Evolutionary conservation across 2,888 invertebrate species (phyloP).

Genomic region (Junonia oenone): DNA sequence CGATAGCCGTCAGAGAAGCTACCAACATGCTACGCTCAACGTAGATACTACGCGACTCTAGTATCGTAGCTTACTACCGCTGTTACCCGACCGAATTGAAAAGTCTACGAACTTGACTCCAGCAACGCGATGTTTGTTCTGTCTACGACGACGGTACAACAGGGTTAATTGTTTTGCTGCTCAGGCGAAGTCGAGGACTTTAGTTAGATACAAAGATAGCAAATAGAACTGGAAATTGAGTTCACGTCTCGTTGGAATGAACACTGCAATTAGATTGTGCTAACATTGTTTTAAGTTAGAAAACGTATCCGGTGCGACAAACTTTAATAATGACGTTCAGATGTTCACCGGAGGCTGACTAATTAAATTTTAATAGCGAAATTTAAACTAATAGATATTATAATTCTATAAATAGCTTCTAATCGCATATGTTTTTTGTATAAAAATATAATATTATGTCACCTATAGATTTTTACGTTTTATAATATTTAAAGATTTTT

Average conservation of each 20-base stretch:
- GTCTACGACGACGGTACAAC: constrained; percentile 32
- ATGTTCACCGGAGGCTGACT: constrained; percentile 1
- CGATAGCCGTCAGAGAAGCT: constrained; percentile 63
- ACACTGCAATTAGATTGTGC: constrained; percentile 27
- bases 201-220: constrained; percentile 37
- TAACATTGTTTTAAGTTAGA: constrained; percentile 26
- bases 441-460: too few relatives aligned
- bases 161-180: constrained; percentile 38
- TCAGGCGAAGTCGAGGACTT: constrained; percentile 35
- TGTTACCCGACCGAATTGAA: constrained; percentile 43
- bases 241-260: constrained; percentile 29
- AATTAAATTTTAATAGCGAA: neutral
- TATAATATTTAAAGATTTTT: too few relatives aligned
- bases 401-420: neutral
- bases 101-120: constrained; percentile 49
- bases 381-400: neutral
- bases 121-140: constrained; percentile 35
- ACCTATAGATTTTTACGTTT: too few relatives aligned
- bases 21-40: constrained; percentile 42
- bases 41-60: constrained; percentile 56
- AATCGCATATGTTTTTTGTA: too few relatives aligned
- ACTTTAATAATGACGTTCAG: constrained; percentile 12
- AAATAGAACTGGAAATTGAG: constrained; percentile 35
- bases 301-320: constrained; percentile 9
- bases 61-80: constrained; percentile 60